A percentile compares a stretch with the other conserved stretches of the same genome.
Conservation (phyloP, 2,888 invertebrate genomes). For the Helleia helle region DNA sequence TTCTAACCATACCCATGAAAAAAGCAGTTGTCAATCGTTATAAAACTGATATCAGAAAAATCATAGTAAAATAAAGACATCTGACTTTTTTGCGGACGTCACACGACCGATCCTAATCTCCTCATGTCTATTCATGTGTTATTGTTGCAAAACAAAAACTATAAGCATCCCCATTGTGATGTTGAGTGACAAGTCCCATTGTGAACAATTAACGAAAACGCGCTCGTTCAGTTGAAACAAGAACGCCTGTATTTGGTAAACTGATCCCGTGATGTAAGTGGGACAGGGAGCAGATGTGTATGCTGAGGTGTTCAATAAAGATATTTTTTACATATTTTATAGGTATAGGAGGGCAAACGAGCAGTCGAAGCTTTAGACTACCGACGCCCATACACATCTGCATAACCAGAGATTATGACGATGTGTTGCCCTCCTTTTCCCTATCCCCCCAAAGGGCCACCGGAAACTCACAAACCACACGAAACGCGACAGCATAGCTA, state of each 20-base stretch:
- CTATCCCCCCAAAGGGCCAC: no score
- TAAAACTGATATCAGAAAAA: no score
- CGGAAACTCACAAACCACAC: no score
- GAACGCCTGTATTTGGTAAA: slow-evolving; percentile 12
- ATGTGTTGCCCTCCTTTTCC: no score
- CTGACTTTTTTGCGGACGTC: slow-evolving; percentile 8
- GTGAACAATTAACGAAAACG: slow-evolving; percentile 25
- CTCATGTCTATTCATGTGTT: slow-evolving; percentile 27
- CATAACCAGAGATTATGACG: no score
- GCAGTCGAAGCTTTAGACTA: no score
- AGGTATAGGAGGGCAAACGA: no score
- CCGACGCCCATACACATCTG: no score
- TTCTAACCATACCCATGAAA: no score
- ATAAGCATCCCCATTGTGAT: slow-evolving; percentile 39
- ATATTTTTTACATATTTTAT: no score
- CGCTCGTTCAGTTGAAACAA: slow-evolving; percentile 2
- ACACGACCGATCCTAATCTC: slow-evolving; percentile 8
- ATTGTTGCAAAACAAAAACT: slow-evolving; percentile 39
- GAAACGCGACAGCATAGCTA: no score
- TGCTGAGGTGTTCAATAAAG: background rate
- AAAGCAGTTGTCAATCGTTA: no score
- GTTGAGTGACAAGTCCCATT: slow-evolving; percentile 50
- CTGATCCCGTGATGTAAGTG: slow-evolving; percentile 17
- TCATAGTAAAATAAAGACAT: slow-evolving; percentile 4
- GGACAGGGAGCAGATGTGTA: slow-evolving; percentile 19